Conservation (phyloP, 2,113 vertebrate genomes). For the Capreolus pygargus region DNA sequence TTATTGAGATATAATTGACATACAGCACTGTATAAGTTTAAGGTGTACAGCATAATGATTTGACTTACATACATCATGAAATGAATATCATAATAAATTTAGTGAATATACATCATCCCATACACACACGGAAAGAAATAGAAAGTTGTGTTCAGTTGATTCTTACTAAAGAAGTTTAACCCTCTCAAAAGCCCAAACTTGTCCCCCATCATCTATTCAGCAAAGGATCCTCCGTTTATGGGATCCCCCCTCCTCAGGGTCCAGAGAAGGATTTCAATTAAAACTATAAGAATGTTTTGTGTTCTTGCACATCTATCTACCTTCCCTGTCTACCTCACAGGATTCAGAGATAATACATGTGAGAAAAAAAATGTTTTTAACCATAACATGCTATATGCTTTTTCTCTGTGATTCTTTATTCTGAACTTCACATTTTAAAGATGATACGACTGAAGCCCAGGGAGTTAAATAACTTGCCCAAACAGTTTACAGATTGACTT, state of each 20-base stretch:
- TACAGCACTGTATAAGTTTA: neutral
- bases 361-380: neutral
- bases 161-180: neutral
- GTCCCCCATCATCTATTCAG: neutral
- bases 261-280: neutral
- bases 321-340: neutral
- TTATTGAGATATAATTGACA: neutral
- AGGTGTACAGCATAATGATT: neutral
- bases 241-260: neutral
- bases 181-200: neutral
- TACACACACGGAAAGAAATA: neutral
- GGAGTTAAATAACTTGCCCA: neutral
- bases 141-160: neutral
- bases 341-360: neutral
- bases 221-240: neutral
- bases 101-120: neutral
- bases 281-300: neutral
- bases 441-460: neutral
- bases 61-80: neutral
- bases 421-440: neutral
- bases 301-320: neutral
- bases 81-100: neutral
- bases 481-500: neutral
- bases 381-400: neutral
- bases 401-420: constrained; percentile 2